Base-by-base conservation (phyloP, 1,140 invertebrate species). In the Phymastichus coffea region DNA sequence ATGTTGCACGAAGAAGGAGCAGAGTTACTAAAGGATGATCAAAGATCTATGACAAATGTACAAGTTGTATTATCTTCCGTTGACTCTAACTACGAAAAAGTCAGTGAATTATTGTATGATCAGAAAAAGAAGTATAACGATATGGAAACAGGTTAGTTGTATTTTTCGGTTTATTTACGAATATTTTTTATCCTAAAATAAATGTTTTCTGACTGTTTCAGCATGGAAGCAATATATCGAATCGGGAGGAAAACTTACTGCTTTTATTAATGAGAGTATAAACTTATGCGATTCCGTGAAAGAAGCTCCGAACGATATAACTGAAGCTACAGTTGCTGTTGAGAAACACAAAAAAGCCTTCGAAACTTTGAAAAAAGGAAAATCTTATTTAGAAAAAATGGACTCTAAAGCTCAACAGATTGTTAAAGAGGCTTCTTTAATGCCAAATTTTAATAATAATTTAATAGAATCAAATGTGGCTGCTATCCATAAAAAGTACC, bases 61-160 rank as follows among this genome's bases (percentile, higher is more conserved):
- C 92, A 94, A 75, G 88, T 89, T 57, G 85, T 87, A 33, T 70
- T 94, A 1, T 83, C 89, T 2, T 83, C 87, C 0, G 83, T 91
- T 33, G 90, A 94, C 64, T 84, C 85, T 25, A 87, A 88, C 57
- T 94, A 89, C 84, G 91, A 93, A 67, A 88, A 88, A 67, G 77
- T 92, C 0, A 86, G 88, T 54, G 86, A 90, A 49, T 74, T 87
- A 17, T 82, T 95, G 4, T 82, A 84, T 35, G 87, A 92, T 38
- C 88, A 91, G 60, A 87, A 86, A 53, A 85, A 87, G 64, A 89
- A 88, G 64, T 91, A 91, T 64, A 83, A 83, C 12, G 82, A 88
- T 3, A 84, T 92, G 33, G 84, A 88, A 38, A 83, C 83, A 47
- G 44, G 54, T 57, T 8, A 17, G 10, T 38, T 48, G 30, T 26